These are phyloP conservation scores for Andinoacara biseriatus DNA, from an alignment of 2,113 vertebrate genomes.

Conservation along the genomic window DNA sequence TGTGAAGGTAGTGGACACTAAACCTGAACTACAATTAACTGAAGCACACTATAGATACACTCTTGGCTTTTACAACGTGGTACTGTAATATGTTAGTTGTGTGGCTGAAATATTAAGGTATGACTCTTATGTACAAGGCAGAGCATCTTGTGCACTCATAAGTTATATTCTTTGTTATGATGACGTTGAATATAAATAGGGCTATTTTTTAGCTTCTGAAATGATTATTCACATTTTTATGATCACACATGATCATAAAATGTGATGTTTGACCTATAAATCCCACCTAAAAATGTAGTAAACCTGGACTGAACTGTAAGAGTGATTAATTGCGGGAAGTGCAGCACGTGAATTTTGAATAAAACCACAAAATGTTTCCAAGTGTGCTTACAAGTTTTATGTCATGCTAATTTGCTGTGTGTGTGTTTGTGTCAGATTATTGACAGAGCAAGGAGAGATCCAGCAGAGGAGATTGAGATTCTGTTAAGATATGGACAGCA, in stretches of 20 bases:
- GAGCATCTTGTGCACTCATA: not conserved
- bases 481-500: slow-evolving; percentile 94
- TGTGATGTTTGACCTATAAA: not conserved
- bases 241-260: not conserved
- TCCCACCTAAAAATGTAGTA: not conserved
- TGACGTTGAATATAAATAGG: not conserved
- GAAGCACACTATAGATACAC: not conserved
- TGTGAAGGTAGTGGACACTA: slow-evolving; percentile 86
- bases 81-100: too few relatives aligned
- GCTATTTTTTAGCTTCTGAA: not conserved
- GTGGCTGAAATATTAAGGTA: too few relatives aligned
- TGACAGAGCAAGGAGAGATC: slow-evolving; percentile 89
- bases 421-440: slow-evolving; percentile 84
- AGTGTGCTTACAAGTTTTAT: not conserved
- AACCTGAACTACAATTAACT: not conserved
- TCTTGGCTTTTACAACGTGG: not conserved
- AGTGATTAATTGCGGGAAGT: not conserved
- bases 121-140: too few relatives aligned
- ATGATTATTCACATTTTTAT: not conserved
- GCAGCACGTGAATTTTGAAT: not conserved
- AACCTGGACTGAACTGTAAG: not conserved
- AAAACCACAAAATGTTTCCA: not conserved
- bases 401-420: not conserved
- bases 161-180: not conserved
- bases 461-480: slow-evolving; percentile 95